Conservation (phyloP, 2,888 invertebrate genomes). For the Sepiola atlantica region DNA sequence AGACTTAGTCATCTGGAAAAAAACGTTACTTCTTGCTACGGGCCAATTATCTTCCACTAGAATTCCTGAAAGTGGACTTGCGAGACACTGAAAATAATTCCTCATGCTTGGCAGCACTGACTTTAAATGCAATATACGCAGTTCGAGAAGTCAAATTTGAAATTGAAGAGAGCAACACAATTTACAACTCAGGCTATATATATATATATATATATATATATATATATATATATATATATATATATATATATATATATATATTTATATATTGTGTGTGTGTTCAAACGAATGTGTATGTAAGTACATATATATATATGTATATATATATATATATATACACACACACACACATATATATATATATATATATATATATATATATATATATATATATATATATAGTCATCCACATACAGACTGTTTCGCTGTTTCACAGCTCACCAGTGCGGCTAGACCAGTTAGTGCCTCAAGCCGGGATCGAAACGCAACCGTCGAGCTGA, state of each 20-base stretch:
- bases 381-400: neutral
- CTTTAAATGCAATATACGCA: constrained; percentile 1
- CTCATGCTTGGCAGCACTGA: neutral
- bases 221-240: neutral
- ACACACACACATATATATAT: neutral
- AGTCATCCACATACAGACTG: too few species aligned
- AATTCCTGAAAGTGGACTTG: neutral
- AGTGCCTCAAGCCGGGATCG: too few species aligned
- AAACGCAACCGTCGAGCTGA: too few species aligned
- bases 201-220: neutral
- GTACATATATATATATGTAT: neutral
- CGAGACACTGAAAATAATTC: constrained; percentile 19
- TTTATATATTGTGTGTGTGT: too few species aligned
- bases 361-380: neutral
- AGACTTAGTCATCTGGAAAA: neutral
- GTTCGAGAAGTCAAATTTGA: neutral
- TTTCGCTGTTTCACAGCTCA: too few species aligned
- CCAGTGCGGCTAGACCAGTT: too few species aligned
- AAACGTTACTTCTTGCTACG: neutral
- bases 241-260: neutral
- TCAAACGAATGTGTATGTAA: neutral
- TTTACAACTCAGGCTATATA: neutral
- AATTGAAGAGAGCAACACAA: neutral
- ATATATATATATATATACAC: neutral
- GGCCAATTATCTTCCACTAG: neutral